Conservation (phyloP, 2,888 invertebrate species). For the Diarsia rubi region DNA sequence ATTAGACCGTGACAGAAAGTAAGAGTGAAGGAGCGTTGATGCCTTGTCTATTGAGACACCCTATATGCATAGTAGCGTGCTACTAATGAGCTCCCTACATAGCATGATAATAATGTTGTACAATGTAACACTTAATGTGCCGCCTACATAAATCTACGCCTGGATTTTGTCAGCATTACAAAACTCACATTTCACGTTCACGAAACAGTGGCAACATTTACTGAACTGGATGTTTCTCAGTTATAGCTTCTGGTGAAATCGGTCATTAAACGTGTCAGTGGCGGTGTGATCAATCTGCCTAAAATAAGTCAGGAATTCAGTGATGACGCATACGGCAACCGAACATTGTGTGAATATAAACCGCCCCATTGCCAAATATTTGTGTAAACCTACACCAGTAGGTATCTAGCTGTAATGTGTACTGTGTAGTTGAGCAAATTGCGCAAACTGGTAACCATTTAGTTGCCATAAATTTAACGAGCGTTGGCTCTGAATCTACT, state of each 20-base stretch:
- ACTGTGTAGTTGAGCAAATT: slow-evolving; percentile 47
- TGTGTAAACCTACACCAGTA: slow-evolving; percentile 65
- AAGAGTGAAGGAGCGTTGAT: slow-evolving; percentile 52
- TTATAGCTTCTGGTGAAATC: slow-evolving; percentile 47
- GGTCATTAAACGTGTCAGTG: slow-evolving; percentile 62
- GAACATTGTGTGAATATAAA: slow-evolving; percentile 68
- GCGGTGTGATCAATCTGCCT: slow-evolving; percentile 64
- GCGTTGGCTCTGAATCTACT: slow-evolving; percentile 43
- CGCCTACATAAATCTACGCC: slow-evolving; percentile 1
- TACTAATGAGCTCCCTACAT: slow-evolving; percentile 19
- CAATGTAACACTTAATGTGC: slow-evolving; percentile 10
- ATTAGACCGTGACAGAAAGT: slow-evolving; percentile 72
- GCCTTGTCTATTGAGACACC: slow-evolving; percentile 40
- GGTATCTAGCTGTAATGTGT: slow-evolving; percentile 43
- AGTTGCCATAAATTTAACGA: slow-evolving; percentile 59
- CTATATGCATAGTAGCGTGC: slow-evolving; percentile 17
- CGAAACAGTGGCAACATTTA: slow-evolving; percentile 31
- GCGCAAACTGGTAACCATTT: slow-evolving; percentile 51
- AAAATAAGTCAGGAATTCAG: slow-evolving; percentile 67
- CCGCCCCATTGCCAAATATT: slow-evolving; percentile 68
- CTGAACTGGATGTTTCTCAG: slow-evolving; percentile 36
- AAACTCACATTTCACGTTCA: slow-evolving; percentile 8
- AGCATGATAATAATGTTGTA: slow-evolving; percentile 15
- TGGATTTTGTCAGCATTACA: slow-evolving; percentile 9
- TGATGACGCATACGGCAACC: slow-evolving; percentile 65